Percentiles rank a stretch among this genome's conserved stretches.
These are phyloP conservation scores for Cistogaster globosa DNA, from an alignment of 2,888 invertebrate genomes.

Conservation along the genomic window DNA sequence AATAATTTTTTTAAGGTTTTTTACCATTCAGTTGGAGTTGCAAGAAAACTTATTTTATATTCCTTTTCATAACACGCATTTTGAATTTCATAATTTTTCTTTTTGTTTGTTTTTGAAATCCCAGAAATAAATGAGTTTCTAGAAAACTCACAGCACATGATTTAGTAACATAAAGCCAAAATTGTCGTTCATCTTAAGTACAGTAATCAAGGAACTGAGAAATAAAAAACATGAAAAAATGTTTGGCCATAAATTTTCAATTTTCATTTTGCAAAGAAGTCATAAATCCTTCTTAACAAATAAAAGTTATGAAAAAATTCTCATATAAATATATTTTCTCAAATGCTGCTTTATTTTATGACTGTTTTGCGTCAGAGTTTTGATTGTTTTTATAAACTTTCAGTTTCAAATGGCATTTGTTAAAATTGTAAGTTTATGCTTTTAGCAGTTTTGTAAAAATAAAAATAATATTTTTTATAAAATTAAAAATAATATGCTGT, in stretches of 20 bases:
- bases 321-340: background rate
- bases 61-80: conserved; percentile 49
- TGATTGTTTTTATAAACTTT: background rate
- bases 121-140: conserved; percentile 38
- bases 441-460: conserved; percentile 28
- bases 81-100: conserved; percentile 60
- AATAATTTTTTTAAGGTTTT: background rate
- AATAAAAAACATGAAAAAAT: background rate
- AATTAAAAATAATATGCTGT: too few species aligned
- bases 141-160: conserved; percentile 41
- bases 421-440: conserved; percentile 23
- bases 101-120: conserved; percentile 29
- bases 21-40: background rate
- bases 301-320: conserved; percentile 43
- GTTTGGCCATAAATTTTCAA: conserved; percentile 59
- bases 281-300: conserved; percentile 57
- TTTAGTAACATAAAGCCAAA: conserved; percentile 42
- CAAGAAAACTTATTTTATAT: conserved; percentile 48
- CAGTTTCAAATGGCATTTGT: conserved; percentile 19
- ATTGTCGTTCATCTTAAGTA: conserved; percentile 13
- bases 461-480: conserved; percentile 27
- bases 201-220: background rate
- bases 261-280: conserved; percentile 49
- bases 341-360: conserved; percentile 32
- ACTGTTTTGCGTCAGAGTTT: background rate